Evolutionary conservation across 2,797 vertebrate genomes (phyloP).

Genomic region (Dryobates pubescens): DNA sequence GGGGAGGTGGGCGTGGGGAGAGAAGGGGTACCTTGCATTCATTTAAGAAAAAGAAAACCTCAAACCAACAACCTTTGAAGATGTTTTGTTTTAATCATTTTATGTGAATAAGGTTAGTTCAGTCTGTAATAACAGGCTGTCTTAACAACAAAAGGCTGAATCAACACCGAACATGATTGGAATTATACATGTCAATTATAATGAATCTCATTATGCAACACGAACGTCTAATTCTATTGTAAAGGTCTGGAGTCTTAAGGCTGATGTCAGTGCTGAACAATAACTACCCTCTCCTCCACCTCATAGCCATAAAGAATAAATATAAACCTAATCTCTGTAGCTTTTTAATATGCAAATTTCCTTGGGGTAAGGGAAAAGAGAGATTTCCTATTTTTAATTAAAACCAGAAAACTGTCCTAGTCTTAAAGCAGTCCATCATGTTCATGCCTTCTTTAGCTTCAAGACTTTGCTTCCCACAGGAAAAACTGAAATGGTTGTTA

Average conservation of each 20-base stretch:
- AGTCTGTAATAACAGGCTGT: conserved; percentile 63
- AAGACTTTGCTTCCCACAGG: background rate
- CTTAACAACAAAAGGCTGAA: conserved; percentile 69
- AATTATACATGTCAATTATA: conserved; percentile 75
- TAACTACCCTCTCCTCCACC: conserved; percentile 36
- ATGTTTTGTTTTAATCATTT: conserved; percentile 43
- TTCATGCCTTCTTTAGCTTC: background rate
- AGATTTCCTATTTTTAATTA: conserved; percentile 1
- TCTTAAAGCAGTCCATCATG: background rate
- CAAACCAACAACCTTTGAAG: conserved; percentile 23
- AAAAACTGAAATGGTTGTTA: background rate
- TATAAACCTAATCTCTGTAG: conserved; percentile 29
- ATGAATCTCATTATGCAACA: conserved; percentile 71
- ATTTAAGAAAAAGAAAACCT: background rate
- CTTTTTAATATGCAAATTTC: conserved; percentile 53
- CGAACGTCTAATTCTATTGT: conserved; percentile 53
- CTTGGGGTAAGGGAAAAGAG: background rate
- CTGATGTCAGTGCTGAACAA: conserved; percentile 64
- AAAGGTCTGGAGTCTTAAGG: conserved; percentile 55
- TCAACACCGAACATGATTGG: conserved; percentile 52
- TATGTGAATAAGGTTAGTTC: conserved; percentile 20
- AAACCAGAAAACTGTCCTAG: background rate
- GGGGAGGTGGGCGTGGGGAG: background rate
- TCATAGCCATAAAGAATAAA: conserved; percentile 52
- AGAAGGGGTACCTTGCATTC: background rate